Percentiles rank a stretch among this genome's conserved stretches.
Evolutionary conservation across 2,888 invertebrate species (phyloP).

Genomic region (Drosophila antonietae): DNA sequence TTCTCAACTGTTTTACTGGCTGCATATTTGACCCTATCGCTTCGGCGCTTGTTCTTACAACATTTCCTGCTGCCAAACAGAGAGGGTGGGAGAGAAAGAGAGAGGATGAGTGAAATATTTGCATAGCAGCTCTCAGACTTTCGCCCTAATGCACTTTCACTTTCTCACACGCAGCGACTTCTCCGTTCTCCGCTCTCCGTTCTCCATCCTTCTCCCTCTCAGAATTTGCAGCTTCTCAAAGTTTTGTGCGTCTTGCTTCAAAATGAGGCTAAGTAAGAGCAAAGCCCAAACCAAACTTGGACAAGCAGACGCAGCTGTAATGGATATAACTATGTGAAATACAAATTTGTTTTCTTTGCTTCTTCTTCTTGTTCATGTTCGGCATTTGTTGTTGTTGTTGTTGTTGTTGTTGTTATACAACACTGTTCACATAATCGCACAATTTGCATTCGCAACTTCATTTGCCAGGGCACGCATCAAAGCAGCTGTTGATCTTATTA

Average conservation of each 20-base stretch:
- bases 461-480: slow-evolving; percentile 27
- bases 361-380: neutral
- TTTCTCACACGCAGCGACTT: slow-evolving; percentile 7
- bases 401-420: slow-evolving; percentile 1
- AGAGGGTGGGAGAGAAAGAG: too few species aligned
- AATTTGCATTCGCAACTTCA: slow-evolving; percentile 43
- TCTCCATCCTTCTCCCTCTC: neutral
- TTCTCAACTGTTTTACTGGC: slow-evolving; percentile 1
- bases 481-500: slow-evolving; percentile 34
- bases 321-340: slow-evolving; percentile 41
- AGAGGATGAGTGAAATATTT: neutral
- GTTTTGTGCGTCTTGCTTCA: neutral
- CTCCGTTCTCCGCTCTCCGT: neutral
- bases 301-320: slow-evolving; percentile 24
- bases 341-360: slow-evolving; percentile 23
- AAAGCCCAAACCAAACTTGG: slow-evolving; percentile 30
- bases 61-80: neutral
- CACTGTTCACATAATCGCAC: slow-evolving; percentile 27
- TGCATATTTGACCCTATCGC: neutral
- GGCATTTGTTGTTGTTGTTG: slow-evolving; percentile 1
- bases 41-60: neutral
- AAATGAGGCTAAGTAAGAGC: slow-evolving; percentile 19
- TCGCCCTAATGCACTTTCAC: slow-evolving; percentile 37
- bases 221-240: neutral
- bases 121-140: slow-evolving; percentile 10